Conservation (phyloP, 2,888 invertebrate genomes). For the Cosmopolites sordidus region DNA sequence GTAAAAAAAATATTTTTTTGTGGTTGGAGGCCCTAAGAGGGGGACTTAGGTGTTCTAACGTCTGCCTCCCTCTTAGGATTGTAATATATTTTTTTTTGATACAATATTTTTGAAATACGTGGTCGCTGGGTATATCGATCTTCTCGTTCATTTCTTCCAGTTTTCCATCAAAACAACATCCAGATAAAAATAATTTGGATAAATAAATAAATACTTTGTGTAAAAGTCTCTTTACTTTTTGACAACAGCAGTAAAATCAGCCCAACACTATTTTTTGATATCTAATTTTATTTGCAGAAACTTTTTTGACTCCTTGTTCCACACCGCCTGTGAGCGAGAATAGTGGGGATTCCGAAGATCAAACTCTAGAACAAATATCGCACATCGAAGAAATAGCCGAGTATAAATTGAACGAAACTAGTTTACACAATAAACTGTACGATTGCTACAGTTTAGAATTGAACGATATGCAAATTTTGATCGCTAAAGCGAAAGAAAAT, state of each 20-base stretch:
- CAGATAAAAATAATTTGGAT: no score
- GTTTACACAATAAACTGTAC: slow-evolving; percentile 66
- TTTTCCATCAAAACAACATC: no score
- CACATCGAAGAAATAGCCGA: slow-evolving; percentile 34
- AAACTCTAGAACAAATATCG: slow-evolving; percentile 41
- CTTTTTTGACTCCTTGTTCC: slow-evolving; percentile 80
- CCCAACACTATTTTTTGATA: no score
- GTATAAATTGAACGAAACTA: slow-evolving; percentile 53
- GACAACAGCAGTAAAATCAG: no score
- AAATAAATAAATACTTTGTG: no score
- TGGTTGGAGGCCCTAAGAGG: no score
- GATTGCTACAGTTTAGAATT: slow-evolving; percentile 76
- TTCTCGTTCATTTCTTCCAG: no score
- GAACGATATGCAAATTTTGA: slow-evolving; percentile 80
- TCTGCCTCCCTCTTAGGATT: no score
- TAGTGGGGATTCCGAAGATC: slow-evolving; percentile 47
- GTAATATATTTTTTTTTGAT: no score
- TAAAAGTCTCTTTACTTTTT: neutral
- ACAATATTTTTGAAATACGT: no score
- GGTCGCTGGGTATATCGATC: no score
- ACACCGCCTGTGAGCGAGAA: slow-evolving; percentile 81
- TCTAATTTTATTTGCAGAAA: slow-evolving; percentile 48
- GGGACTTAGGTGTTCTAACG: no score
- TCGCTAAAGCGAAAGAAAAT: slow-evolving; percentile 83
- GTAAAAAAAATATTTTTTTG: slow-evolving; percentile 28